Conservation (phyloP, 2,113 vertebrate species). For the Zosterops hypoxanthus region DNA sequence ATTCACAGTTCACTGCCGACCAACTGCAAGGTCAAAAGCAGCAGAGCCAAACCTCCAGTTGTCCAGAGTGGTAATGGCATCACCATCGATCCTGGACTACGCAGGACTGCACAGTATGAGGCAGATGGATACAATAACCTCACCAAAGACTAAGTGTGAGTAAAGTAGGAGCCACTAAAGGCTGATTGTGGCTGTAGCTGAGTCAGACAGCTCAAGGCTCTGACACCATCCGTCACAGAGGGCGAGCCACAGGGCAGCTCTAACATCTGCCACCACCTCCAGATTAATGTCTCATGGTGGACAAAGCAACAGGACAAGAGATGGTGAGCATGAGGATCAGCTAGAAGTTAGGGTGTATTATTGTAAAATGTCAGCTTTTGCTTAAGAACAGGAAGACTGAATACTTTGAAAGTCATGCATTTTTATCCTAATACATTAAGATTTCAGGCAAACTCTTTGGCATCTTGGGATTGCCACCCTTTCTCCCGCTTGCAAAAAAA, state of each 20-base stretch:
- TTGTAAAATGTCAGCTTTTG: background rate
- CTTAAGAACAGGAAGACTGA: background rate
- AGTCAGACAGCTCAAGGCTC: background rate
- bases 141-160: background rate
- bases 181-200: background rate
- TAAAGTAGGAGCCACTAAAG: background rate
- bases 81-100: background rate
- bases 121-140: background rate
- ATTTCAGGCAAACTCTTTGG: background rate
- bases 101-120: background rate
- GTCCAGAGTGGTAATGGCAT: background rate
- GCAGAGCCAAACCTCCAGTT: background rate
- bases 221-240: rapidly evolving
- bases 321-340: background rate
- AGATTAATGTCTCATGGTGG: rapidly evolving
- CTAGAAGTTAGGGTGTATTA: background rate
- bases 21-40: background rate
- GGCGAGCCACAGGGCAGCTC: background rate
- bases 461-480: background rate
- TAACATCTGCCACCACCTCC: rapidly evolving
- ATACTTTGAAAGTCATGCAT: background rate
- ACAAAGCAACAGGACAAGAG: background rate
- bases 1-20: background rate
- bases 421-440: background rate
- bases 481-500: rapidly evolving